Conservation (phyloP, 2,888 invertebrate genomes). For the Cheilosia soror region DNA sequence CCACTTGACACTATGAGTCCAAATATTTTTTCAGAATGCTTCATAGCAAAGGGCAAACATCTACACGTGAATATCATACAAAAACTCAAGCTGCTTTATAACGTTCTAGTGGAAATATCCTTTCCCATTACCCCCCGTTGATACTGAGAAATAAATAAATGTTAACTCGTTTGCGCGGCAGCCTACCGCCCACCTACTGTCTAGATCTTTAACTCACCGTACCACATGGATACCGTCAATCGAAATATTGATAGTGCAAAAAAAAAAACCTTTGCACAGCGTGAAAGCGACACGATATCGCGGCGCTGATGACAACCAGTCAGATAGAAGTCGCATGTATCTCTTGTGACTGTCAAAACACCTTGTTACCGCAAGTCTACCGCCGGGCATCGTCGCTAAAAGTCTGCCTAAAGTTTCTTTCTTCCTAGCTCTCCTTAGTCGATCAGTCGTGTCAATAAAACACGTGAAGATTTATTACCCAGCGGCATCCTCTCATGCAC, state of each 20-base stretch:
- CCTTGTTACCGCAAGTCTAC: constrained; percentile 56
- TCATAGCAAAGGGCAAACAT: too few relatives aligned
- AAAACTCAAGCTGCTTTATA: too few relatives aligned
- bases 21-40: too few relatives aligned
- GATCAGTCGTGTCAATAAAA: constrained; percentile 64
- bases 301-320: constrained; percentile 64
- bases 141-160: constrained; percentile 5
- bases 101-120: not conserved
- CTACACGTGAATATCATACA: too few relatives aligned
- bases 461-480: constrained; percentile 68
- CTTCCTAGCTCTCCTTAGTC: not conserved
- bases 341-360: constrained; percentile 70
- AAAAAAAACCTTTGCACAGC: constrained; percentile 23
- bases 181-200: constrained; percentile 20
- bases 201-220: constrained; percentile 7
- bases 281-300: constrained; percentile 47
- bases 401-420: constrained; percentile 1
- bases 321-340: constrained; percentile 66
- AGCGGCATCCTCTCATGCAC: constrained; percentile 54
- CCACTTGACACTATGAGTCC: too few relatives aligned
- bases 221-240: constrained; percentile 12
- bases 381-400: constrained; percentile 28
- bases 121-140: constrained; percentile 1
- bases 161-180: not conserved
- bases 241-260: constrained; percentile 15